Percentiles rank a stretch among this genome's conserved stretches.
Evolutionary conservation across 2,113 vertebrate species (phyloP).

Genomic region (Cyphotilapia sp.): DNA sequence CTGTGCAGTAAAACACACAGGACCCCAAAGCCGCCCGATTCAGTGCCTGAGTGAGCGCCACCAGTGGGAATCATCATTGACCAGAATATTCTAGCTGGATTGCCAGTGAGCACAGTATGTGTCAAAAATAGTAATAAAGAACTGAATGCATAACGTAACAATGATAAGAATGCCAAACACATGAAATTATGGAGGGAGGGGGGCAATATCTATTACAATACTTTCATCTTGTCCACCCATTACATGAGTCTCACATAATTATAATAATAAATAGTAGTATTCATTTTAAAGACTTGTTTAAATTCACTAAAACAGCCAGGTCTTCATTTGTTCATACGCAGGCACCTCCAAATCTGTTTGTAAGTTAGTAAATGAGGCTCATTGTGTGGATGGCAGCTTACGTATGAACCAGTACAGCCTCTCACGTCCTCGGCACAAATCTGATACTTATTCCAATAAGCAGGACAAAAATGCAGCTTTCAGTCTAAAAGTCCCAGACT

Average conservation of each 20-base stretch:
- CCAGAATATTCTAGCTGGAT: neutral
- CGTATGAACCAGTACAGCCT: neutral
- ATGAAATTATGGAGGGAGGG: neutral
- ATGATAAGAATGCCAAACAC: neutral
- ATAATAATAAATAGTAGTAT: neutral
- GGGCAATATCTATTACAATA: neutral
- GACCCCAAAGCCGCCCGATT: accelerated
- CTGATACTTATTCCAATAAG: neutral
- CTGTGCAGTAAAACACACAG: neutral
- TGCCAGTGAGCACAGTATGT: accelerated
- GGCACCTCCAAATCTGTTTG: neutral
- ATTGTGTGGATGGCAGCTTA: neutral
- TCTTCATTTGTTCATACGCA: neutral
- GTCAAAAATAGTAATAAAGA: neutral
- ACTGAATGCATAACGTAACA: accelerated
- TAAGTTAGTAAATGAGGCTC: neutral
- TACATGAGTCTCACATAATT: neutral
- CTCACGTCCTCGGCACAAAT: neutral
- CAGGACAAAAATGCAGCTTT: neutral
- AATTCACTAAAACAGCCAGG: neutral
- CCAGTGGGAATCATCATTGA: accelerated
- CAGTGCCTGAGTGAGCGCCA: accelerated
- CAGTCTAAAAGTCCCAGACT: neutral
- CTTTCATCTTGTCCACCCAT: neutral
- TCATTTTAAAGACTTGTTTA: neutral